phyloP scores from a whole-genome alignment of 2,113 vertebrate genomes.

The Stegastes partitus region DNA sequence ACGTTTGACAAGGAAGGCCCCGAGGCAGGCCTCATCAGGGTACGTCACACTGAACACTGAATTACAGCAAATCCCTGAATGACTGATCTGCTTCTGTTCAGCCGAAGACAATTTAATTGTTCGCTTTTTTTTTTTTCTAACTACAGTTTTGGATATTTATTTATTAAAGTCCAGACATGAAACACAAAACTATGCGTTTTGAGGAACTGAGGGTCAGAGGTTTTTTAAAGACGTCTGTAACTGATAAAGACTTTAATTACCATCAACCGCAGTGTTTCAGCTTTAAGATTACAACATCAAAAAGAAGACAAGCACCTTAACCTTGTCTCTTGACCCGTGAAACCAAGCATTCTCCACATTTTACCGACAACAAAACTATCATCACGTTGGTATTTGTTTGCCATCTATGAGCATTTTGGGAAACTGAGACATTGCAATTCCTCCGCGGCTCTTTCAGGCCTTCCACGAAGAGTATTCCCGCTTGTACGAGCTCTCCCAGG shows the following conservation, averaged over 20 bases:
- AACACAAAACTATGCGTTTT: neutral
- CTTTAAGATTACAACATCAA: neutral
- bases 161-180: neutral
- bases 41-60: slow-evolving; percentile 63
- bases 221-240: no score
- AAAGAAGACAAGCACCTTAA: neutral
- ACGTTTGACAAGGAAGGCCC: slow-evolving; percentile 95
- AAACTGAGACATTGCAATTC: neutral
- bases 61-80: neutral
- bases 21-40: slow-evolving; percentile 98
- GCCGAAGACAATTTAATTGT: neutral
- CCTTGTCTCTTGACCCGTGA: neutral
- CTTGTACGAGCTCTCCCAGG: slow-evolving; percentile 90
- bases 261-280: no score
- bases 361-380: no score
- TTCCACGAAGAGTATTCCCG: slow-evolving; percentile 96
- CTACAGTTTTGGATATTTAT: slow-evolving; percentile 1
- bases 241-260: no score
- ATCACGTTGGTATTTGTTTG: no score
- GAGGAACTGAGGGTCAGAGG: neutral
- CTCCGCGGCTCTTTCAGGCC: slow-evolving; percentile 81
- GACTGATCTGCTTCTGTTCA: no score
- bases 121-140: accelerated
- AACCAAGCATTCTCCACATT: no score
- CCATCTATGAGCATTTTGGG: no score